Percentiles rank a stretch among this genome's conserved stretches.
Conservation (phyloP, 2,888 invertebrate genomes). For the Drosophila greeni region DNA sequence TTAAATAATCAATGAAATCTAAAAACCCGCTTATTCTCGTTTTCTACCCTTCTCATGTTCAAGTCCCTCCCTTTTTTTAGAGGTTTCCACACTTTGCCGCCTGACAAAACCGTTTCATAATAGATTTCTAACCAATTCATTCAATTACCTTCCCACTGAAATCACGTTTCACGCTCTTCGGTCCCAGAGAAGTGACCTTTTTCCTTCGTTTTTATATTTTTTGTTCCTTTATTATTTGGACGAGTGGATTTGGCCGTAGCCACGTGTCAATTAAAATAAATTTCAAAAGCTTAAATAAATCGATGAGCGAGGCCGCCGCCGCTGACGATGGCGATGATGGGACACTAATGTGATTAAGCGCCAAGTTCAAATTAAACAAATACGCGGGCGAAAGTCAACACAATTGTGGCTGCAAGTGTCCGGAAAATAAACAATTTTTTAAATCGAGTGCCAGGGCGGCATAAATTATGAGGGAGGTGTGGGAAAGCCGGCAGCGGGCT, state of each 20-base stretch:
- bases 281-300: slow-evolving; percentile 31
- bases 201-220: background rate
- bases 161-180: slow-evolving; percentile 34
- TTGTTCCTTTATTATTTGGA: background rate
- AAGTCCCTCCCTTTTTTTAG: slow-evolving; percentile 3
- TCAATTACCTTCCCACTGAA: slow-evolving; percentile 35
- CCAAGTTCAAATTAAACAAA: slow-evolving; percentile 37
- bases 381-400: slow-evolving; percentile 19
- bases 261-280: slow-evolving; percentile 39
- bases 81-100: slow-evolving; percentile 19
- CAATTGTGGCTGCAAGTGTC: slow-evolving; percentile 36
- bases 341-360: slow-evolving; percentile 32
- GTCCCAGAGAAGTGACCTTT: slow-evolving; percentile 20
- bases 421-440: slow-evolving; percentile 37
- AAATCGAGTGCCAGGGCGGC: slow-evolving; percentile 36
- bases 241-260: slow-evolving; percentile 21
- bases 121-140: slow-evolving; percentile 34
- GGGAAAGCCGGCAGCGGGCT: background rate
- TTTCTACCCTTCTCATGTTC: slow-evolving; percentile 9
- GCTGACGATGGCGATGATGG: slow-evolving; percentile 1
- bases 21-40: slow-evolving; percentile 1
- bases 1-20: background rate
- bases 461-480: slow-evolving; percentile 31
- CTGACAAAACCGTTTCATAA: slow-evolving; percentile 27
- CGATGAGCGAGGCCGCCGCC: slow-evolving; percentile 8